phyloP scores from a whole-genome alignment of 2,113 vertebrate genomes.

The Callocephalon fimbriatum region DNA sequence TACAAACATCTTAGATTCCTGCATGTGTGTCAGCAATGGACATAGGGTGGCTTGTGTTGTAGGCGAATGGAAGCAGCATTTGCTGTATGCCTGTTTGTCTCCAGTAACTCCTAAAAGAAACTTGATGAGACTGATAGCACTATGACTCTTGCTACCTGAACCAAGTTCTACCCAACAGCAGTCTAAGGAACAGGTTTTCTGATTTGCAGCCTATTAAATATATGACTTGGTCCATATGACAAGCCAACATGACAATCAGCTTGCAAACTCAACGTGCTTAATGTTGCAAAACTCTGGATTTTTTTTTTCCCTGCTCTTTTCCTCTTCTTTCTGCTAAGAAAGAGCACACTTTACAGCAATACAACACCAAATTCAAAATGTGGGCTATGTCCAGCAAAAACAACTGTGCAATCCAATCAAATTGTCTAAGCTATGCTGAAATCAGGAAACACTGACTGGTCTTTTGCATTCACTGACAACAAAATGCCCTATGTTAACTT shows the following conservation, averaged over 20 bases:
- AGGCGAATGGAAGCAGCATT: background rate
- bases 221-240: background rate
- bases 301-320: background rate
- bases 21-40: rapidly evolving
- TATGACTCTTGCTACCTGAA: background rate
- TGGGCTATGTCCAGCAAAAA: background rate
- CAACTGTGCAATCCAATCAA: background rate
- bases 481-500: background rate
- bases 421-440: background rate
- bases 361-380: background rate
- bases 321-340: background rate
- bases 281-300: background rate
- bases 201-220: background rate
- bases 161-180: background rate
- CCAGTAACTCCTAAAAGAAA: background rate
- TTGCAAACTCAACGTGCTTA: background rate
- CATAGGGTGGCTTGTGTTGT: rapidly evolving
- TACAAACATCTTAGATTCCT: background rate
- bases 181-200: background rate
- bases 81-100: background rate
- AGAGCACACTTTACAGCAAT: background rate
- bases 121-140: background rate
- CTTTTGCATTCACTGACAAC: background rate
- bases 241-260: background rate
- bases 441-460: background rate